Base-by-base conservation (phyloP, 2,113 vertebrate species). In the Fregata magnificens region DNA sequence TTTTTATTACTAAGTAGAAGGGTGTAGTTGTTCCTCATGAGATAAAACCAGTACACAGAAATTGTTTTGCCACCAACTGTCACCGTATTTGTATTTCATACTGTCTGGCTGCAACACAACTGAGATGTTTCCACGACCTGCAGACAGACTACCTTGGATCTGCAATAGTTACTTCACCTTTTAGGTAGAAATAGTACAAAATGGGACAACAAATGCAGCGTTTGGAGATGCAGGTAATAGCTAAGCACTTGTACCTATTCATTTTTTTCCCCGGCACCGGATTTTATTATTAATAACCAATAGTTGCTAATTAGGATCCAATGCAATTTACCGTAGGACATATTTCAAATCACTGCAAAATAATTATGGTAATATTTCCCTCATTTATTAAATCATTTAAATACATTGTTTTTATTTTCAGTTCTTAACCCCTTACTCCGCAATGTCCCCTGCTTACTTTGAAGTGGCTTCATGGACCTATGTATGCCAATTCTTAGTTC, bases 401-500 rank as follows among this genome's bases (percentile, higher is more conserved):
- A 65, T 16, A 16, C 3, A 3, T 3, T 25, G 24, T 4, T 55
- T 56, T 40, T n/a, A 40, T 79, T 83, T 71, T 49, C 40, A 31
- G 0, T 26, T 31, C 25, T 47, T 32, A 59, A 16, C 32, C 76
- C 17, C 20, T 71, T 42, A 2, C 28, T 69, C 34, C 0, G 0
- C 52, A 36, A 11, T 0, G 3, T 11, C 9, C 52, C 10, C 38
- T 44, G n/a, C 45, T 85, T 44, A 7, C 40, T 72, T 9, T 1
- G 17, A 45, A 63, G 56, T 13, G 42, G 53, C 28, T 45, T 44
- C 45, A 7, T 0, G 14, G 26, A 31, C 34, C 49, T 2, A 10
- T 0, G 0, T 5, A 36, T 1, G 1, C 2, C 26, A 16, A 13
- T 80, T 83, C 52, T 63, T 47, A 32, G 7, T 2, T 40, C 50